Percentiles rank a stretch among this genome's conserved stretches.
These are phyloP conservation scores for Neoitamus cyanurus DNA, from an alignment of 2,888 invertebrate genomes.

Conservation along the genomic window DNA sequence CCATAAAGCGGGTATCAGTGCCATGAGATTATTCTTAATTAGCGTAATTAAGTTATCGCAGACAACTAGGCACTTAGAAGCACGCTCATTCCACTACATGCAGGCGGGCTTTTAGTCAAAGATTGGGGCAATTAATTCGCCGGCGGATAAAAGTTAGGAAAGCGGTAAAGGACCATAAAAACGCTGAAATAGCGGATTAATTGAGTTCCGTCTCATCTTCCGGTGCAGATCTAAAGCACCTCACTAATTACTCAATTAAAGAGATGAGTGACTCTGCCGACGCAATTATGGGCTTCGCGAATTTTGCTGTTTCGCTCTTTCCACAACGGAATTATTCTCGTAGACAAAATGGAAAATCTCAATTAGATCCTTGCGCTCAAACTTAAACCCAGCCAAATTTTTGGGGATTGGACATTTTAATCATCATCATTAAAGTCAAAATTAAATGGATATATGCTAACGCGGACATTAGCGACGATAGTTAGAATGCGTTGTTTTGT, in stretches of 20 bases:
- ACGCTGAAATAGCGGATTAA: slow-evolving; percentile 17
- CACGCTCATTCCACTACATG: not conserved
- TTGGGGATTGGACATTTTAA: too few relatives aligned
- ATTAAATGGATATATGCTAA: too few relatives aligned
- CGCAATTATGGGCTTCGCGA: not conserved
- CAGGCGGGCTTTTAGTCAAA: not conserved
- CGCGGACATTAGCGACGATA: too few relatives aligned
- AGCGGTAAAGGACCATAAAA: slow-evolving; percentile 21
- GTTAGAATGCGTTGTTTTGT: too few relatives aligned
- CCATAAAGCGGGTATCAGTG: not conserved
- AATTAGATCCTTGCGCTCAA: not conserved
- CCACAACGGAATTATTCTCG: not conserved
- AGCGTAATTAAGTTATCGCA: slow-evolving; percentile 33
- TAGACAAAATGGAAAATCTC: not conserved
- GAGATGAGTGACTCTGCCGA: slow-evolving; percentile 32
- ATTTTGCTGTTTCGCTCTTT: not conserved
- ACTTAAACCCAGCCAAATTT: not conserved
- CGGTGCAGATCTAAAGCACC: slow-evolving; percentile 26
- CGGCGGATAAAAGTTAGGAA: slow-evolving; percentile 16
- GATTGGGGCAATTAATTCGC: slow-evolving; percentile 34
- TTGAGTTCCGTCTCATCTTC: slow-evolving; percentile 19
- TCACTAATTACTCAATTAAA: slow-evolving; percentile 39
- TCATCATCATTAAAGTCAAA: too few relatives aligned
- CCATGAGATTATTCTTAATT: slow-evolving; percentile 17
- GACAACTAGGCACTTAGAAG: slow-evolving; percentile 4